Base-by-base conservation (phyloP, 2,113 vertebrate species). In the Apeltes quadracus region DNA sequence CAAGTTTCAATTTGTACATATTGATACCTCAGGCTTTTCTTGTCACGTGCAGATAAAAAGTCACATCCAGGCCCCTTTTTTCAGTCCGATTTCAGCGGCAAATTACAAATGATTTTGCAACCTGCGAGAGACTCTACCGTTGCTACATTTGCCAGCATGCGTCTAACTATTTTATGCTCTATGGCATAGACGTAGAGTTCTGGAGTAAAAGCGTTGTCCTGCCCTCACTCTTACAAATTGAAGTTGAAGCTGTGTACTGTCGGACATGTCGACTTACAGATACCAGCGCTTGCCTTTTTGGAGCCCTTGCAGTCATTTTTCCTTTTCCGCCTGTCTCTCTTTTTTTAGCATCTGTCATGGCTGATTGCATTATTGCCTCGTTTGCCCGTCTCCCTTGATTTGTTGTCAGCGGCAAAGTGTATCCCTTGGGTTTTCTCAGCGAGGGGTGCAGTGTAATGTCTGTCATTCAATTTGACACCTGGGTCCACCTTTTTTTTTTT, bases 1-100 rank as follows among this genome's bases (percentile, higher is more conserved):
- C 32, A 44, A 23, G 15, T 46, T 34, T 79, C 70, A 70, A 81
- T 82, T 78, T 77, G 56, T 76, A 50, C 59, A 48, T 83, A 76
- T 77, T 23, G 84, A 77, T 70, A n/a, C n/a, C 36, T 36, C 36
- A 41, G 70, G 54, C 39, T 44, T 7, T 39, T 63, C 57, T 63
- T 48, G 27, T 43, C 64, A 84, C 38, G 46, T 48, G 36, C 43
- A 54, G 76, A 58, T 53, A 71, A 50, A 27, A 22, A 65, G 20
- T 15, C 15, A 32, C 27, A 48, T 57, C 20, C 41, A 0, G 69
- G 7, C 7, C 11, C 20, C 16, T 27, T 59, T 50, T 62, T 15
- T 66, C 55, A 41, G 53, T 61, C 59, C 58, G 16, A 43, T 66
- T 54, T 22, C 32, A 55, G 39, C 55, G 15, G 14, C 25, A 23